These are phyloP conservation scores for Saccopteryx leptura DNA, from an alignment of 2,113 vertebrate species.

Conservation along the genomic window DNA sequence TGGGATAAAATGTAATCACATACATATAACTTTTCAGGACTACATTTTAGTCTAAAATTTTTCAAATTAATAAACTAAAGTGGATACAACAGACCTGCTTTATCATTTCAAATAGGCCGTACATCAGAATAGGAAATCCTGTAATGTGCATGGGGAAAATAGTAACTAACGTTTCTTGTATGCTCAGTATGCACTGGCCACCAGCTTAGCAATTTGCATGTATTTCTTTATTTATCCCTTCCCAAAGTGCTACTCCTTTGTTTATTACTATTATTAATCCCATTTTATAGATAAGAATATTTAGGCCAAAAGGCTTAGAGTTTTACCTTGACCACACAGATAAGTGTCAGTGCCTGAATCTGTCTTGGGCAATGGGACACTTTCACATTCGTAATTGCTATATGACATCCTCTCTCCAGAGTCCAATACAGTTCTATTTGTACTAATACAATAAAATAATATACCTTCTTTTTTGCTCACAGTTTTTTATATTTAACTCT, in stretches of 20 bases:
- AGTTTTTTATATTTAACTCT: constrained; percentile 34
- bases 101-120: not conserved
- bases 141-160: not conserved
- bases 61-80: not conserved
- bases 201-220: not conserved
- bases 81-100: not conserved
- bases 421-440: not conserved
- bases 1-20: not conserved
- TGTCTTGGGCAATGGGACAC: not conserved
- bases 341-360: not conserved
- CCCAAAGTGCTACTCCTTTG: not conserved
- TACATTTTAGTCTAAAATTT: not conserved
- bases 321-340: not conserved
- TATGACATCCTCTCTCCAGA: not conserved
- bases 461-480: not conserved
- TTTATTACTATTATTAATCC: not conserved
- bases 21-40: not conserved
- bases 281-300: not conserved
- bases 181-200: not conserved
- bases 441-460: not conserved
- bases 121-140: not conserved
- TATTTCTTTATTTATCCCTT: not conserved
- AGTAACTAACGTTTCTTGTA: not conserved
- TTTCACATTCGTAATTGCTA: not conserved
- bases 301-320: not conserved